Evolutionary conservation across 2,113 vertebrate genomes (phyloP), one percentile per base, ranked within the genome.

Genomic region (Canis aureus): DNA sequence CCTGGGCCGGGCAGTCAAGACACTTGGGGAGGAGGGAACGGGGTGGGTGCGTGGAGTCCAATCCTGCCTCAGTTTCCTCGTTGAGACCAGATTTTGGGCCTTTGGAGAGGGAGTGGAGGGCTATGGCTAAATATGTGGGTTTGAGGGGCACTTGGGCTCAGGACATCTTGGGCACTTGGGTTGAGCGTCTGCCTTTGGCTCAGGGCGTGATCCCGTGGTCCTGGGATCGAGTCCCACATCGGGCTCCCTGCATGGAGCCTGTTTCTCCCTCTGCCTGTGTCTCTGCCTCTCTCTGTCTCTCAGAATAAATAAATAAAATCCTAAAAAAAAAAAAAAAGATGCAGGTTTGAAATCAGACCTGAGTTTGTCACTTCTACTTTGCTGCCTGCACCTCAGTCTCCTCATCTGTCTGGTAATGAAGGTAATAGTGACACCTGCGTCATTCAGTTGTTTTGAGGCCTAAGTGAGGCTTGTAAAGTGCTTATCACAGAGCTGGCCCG

Each of bases 391-490:
- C 87, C 95, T 95, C 84, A 85, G 81, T 97, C 89, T 94, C 96
- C 83, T 78, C 35, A 15, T 29, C 60, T 23, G 38, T 69, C 67
- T 49, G 35, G 35, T 35, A 71, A 71, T 20, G 59, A 88, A 43
- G 60, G 13, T 94, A 84, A 90, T 87, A 60, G 38, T 20, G 60
- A 78, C 78, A 51, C 64, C 83, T 22, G 15, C 12, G 5, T 97
- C 96, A 91, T 25, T 0, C 19, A 15, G 91, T 60, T 90, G 97
- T 94, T 97, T 90, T 81, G 95, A 92, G 93, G 32, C 64, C 0
- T 19, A 0, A 6, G 97, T 97, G 97, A 97, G 96, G 97, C 62
- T 25, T 55, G 59, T n/a, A 11, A 90, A 76, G 79, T 60, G 96
- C 94, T 97, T 92, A 94, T 94, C 95, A 35, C 74, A 13, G 87